Conservation (phyloP, 2,888 invertebrate species). For the Thelaira solivaga region DNA sequence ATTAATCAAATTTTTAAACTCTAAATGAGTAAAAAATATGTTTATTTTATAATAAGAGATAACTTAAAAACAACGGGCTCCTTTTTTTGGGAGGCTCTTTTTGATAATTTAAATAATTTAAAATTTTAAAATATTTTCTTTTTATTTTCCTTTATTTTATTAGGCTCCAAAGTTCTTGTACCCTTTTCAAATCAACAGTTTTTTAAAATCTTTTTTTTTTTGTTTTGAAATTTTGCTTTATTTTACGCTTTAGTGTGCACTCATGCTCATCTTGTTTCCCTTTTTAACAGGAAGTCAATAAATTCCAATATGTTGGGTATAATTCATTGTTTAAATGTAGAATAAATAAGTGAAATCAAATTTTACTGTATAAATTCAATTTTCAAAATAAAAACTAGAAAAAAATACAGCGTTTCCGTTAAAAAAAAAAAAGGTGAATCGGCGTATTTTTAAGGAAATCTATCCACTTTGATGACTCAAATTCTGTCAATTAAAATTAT, state of each 20-base stretch:
- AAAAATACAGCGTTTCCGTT: neutral
- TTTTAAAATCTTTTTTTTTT: no score
- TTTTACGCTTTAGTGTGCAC: neutral
- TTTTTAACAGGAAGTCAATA: neutral
- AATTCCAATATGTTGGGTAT: neutral
- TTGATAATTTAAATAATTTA: no score
- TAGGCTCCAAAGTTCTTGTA: no score
- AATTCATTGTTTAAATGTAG: neutral
- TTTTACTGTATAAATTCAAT: neutral
- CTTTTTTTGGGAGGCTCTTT: no score
- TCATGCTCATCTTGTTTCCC: neutral
- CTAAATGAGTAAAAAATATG: neutral
- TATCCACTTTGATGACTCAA: no score
- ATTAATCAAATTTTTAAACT: slow-evolving; percentile 37
- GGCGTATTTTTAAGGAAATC: neutral
- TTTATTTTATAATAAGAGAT: neutral
- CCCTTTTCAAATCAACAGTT: no score
- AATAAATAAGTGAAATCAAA: neutral
- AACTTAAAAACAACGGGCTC: no score
- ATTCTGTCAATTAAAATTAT: neutral
- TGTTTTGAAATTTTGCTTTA: no score
- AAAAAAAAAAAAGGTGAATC: neutral
- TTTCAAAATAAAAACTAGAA: neutral
- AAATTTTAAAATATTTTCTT: no score
- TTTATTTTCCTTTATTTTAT: no score